Percentiles rank a stretch among this genome's conserved stretches.
phyloP scores from a whole-genome alignment of 2,797 vertebrate genomes.

The Phrynocephalus guinanensis region DNA sequence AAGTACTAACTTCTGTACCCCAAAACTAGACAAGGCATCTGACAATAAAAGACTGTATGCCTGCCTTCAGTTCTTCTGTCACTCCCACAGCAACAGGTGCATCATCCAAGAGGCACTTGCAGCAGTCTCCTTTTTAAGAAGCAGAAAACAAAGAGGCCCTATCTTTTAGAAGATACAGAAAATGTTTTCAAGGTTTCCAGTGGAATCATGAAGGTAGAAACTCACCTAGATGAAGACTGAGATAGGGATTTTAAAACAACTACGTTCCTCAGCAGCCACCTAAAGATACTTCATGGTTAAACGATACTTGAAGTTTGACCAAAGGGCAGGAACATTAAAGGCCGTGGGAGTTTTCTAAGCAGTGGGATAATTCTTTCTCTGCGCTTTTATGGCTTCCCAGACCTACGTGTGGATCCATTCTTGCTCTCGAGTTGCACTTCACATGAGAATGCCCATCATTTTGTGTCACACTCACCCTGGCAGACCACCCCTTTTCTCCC shows the following conservation, averaged over 20 bases:
- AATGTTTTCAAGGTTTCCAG: neutral
- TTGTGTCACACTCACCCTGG: neutral
- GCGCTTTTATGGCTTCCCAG: neutral
- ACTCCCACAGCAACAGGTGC: too few species aligned
- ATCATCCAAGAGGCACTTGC: neutral
- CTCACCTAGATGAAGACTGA: neutral
- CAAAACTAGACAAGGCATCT: neutral
- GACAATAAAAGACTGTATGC: neutral
- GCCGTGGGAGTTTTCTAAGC: neutral
- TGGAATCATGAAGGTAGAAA: neutral
- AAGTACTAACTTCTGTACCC: neutral
- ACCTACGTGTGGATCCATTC: neutral
- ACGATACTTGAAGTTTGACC: neutral
- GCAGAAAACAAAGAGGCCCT: neutral
- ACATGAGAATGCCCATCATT: neutral
- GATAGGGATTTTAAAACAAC: neutral
- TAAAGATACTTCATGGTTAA: neutral
- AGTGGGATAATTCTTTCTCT: neutral
- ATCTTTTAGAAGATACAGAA: neutral
- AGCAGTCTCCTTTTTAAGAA: neutral
- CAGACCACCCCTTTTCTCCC: slow-evolving; percentile 11
- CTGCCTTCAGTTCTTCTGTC: neutral
- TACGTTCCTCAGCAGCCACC: neutral
- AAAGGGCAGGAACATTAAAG: neutral
- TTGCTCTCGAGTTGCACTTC: neutral